A percentile compares a stretch with the other conserved stretches of the same genome.
These are phyloP conservation scores for Tethya wilhelma DNA, from an alignment of 37 sponge, comb jelly and placozoan species.

Conservation along the genomic window DNA sequence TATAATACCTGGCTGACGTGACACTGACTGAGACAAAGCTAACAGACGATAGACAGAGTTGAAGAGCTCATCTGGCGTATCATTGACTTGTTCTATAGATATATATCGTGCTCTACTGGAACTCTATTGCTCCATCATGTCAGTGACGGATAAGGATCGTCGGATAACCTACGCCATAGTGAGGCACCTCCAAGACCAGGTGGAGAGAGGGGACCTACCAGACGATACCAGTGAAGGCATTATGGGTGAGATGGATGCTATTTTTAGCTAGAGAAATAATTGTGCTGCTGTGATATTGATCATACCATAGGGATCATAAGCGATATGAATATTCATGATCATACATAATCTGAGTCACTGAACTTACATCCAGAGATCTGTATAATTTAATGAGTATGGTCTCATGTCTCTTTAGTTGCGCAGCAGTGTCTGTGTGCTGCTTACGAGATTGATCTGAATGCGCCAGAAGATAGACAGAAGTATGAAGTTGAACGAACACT, in stretches of 20 bases:
- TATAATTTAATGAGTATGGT: too few relatives aligned
- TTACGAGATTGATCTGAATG: constrained; percentile 27
- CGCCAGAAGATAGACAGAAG: neutral
- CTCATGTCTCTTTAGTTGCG: constrained; percentile 30
- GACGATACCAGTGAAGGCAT: constrained; percentile 6
- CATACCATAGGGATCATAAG: neutral
- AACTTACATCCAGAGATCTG: too few relatives aligned
- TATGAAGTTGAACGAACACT: constrained; percentile 1
- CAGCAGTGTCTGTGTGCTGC: constrained; percentile 53
- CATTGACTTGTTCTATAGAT: too few relatives aligned
- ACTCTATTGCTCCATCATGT: too few relatives aligned
- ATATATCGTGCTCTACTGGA: too few relatives aligned
- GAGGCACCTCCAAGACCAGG: constrained; percentile 29
- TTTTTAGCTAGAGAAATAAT: neutral
- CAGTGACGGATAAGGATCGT: constrained; percentile 11
- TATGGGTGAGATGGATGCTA: constrained; percentile 3
- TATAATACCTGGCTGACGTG: too few relatives aligned
- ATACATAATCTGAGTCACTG: too few relatives aligned
- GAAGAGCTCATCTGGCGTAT: too few relatives aligned
- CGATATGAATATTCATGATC: neutral
- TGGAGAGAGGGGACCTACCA: neutral
- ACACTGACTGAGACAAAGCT: too few relatives aligned
- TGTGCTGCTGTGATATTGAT: neutral
- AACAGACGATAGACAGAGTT: too few relatives aligned
- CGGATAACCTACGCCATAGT: constrained; percentile 39